phyloP scores from a whole-genome alignment of 2,888 invertebrate species.

The Drosophila setosimentum region DNA sequence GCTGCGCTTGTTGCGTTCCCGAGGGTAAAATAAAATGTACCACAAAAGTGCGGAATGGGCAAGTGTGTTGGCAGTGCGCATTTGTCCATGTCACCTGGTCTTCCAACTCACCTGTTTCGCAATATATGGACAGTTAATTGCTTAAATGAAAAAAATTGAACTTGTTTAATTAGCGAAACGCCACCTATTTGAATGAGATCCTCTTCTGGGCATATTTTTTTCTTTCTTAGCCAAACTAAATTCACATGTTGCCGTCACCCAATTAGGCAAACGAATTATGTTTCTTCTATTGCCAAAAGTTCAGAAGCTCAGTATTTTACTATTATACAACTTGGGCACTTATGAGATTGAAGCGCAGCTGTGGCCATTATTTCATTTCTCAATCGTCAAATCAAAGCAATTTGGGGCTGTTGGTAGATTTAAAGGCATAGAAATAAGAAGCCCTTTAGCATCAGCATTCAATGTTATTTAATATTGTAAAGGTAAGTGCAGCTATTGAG shows the following conservation, averaged over 20 bases:
- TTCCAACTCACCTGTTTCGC: constrained; percentile 47
- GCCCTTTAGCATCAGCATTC: not conserved
- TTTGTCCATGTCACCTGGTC: constrained; percentile 47
- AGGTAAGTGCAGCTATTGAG: not conserved
- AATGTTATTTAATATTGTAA: not conserved
- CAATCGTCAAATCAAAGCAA: not conserved
- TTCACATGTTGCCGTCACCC: constrained; percentile 36
- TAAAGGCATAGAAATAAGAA: not conserved
- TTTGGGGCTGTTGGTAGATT: not conserved
- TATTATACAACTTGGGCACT: constrained; percentile 31
- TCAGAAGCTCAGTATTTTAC: constrained; percentile 5
- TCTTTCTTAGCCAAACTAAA: constrained; percentile 1
- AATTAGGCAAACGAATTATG: constrained; percentile 35
- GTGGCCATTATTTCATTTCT: constrained; percentile 8
- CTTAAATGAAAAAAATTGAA: constrained; percentile 66
- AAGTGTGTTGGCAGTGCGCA: constrained; percentile 5
- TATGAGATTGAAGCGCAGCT: constrained; percentile 34
- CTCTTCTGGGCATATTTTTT: not conserved
- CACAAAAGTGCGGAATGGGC: constrained; percentile 9
- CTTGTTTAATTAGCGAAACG: constrained; percentile 61
- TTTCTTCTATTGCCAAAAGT: constrained; percentile 9
- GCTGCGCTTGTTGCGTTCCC: constrained; percentile 36
- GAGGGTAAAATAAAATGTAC: constrained; percentile 68
- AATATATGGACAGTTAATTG: constrained; percentile 70
- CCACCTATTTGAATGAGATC: not conserved